Base-by-base conservation (phyloP, 2,888 invertebrate genomes). In the Oscheius onirici region DNA sequence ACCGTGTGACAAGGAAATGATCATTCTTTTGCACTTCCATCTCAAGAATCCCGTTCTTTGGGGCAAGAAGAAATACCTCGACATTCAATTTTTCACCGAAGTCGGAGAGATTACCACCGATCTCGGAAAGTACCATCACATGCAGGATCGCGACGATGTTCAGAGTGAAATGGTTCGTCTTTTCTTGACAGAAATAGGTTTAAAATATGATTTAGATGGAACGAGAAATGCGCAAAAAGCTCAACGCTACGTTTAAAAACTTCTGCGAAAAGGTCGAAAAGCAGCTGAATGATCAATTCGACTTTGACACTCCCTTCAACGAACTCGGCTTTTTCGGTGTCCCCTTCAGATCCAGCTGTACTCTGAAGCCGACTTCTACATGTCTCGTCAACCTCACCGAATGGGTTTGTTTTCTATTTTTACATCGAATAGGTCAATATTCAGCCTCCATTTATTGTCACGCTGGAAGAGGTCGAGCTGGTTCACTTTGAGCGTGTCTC, bases 91-190 rank as follows among this genome's bases (percentile, higher is more conserved):
- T 90, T 99, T 97, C 89, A 99, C 99, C 0, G 99, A 99, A 90
- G 99, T 99, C 67, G 99, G 99, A 85, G 99, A 99, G 90, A 97
- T 99, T 72, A 97, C 97, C 0, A 99, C 99, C 0, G 99, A 99
- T 91, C 91, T 99, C 84, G 97, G 97, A 54, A 99, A 99, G 89
- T 97, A 97, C 89, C 97, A 99, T 88, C 97, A 99, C 89, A 97
- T 99, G 97, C 97, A 99, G 88, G 99, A 99, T 90, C 91, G 97
- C 52, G 99, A 99, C 89, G 99, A 99, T 90, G 90, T 99, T 73
- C 95, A 97, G 0, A 96, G 97, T 6, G 99, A 99, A 90, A 99
- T 99, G 90, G 90, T 89, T 78, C 20, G 66, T 67, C 13, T 26
- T 44, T 15, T 61, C 44, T 43, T 15, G 22, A 5, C 8, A n/a